phyloP scores from a whole-genome alignment of 35 echinoderm and acorn worm species.

The Diadema setosum region DNA sequence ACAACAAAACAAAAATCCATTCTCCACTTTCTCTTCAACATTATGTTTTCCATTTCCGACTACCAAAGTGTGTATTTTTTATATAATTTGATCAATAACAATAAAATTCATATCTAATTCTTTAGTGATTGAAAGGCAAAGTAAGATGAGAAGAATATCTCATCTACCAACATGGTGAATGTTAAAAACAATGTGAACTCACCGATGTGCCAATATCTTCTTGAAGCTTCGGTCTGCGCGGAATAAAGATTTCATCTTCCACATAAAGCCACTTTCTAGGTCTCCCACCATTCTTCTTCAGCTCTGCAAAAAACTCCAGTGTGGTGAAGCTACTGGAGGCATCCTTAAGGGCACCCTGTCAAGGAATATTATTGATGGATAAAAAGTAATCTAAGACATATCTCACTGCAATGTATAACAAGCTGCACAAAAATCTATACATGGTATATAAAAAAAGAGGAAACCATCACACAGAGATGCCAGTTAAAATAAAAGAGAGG shows the following conservation, averaged over 20 bases:
- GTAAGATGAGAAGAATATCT: background rate
- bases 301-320: slow-evolving; percentile 17
- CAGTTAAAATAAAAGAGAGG: no score
- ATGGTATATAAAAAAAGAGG: no score
- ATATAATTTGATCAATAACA: no score
- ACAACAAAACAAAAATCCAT: no score
- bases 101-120: no score
- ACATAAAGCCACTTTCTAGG: slow-evolving; percentile 50
- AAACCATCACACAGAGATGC: no score
- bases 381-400: background rate
- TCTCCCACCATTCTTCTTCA: slow-evolving; percentile 1
- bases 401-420: no score
- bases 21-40: no score
- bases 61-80: no score
- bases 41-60: no score
- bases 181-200: background rate
- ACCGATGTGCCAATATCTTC: slow-evolving; percentile 39
- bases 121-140: no score
- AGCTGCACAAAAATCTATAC: no score
- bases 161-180: background rate
- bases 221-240: slow-evolving; percentile 30
- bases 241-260: slow-evolving; percentile 62
- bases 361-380: background rate
- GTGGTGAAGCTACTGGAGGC: slow-evolving; percentile 1
- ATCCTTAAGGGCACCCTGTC: slow-evolving; percentile 9